Evolutionary conservation across 2,113 vertebrate genomes (phyloP).

Genomic region (Picathartes gymnocephalus): DNA sequence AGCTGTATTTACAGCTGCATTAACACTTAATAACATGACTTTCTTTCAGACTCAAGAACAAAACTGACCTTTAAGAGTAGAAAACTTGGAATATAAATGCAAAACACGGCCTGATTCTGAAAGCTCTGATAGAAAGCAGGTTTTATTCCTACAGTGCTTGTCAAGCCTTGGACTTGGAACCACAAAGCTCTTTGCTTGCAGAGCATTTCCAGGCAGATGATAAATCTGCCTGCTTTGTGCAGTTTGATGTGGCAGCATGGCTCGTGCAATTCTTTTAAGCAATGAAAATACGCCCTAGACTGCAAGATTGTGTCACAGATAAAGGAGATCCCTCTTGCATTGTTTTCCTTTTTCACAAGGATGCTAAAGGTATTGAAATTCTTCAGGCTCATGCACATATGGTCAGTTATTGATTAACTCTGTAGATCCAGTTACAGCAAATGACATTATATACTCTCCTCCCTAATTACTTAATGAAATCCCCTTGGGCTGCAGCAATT

Average conservation of each 20-base stretch:
- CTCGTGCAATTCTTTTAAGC: neutral
- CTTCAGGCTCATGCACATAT: neutral
- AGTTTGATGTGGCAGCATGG: neutral
- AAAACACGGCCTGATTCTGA: neutral
- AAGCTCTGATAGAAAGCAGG: slow-evolving; percentile 21
- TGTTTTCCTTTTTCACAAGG: neutral
- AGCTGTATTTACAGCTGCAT: slow-evolving; percentile 52
- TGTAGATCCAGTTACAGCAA: slow-evolving; percentile 39
- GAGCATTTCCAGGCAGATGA: neutral
- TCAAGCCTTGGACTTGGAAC: neutral
- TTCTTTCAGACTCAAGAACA: slow-evolving; percentile 21
- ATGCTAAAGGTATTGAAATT: neutral
- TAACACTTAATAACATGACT: slow-evolving; percentile 41
- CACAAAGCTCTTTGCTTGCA: neutral
- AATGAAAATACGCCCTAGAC: neutral
- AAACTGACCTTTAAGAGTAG: slow-evolving; percentile 25
- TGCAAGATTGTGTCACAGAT: neutral
- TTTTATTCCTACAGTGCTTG: neutral
- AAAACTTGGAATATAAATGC: neutral
- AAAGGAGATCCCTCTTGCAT: neutral
- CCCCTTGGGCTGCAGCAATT: slow-evolving; percentile 14
- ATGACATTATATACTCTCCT: slow-evolving; percentile 9
- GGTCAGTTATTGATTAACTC: slow-evolving; percentile 34
- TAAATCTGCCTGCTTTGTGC: slow-evolving; percentile 14
- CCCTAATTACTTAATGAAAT: slow-evolving; percentile 67